These are phyloP conservation scores for Vireo griseus DNA, from an alignment of 2,797 vertebrate species.

Conservation along the genomic window DNA sequence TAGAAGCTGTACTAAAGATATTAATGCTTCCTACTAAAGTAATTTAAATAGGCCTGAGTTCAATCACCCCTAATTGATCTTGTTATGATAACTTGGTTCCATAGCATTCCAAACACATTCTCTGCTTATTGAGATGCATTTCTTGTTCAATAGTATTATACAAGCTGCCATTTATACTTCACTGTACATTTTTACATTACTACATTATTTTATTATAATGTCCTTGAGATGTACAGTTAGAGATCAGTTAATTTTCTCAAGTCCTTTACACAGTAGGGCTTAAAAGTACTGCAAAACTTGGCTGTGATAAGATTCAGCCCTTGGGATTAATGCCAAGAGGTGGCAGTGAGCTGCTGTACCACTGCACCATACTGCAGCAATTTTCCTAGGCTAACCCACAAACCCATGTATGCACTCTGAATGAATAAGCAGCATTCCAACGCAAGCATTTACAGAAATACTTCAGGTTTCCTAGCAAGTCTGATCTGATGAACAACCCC, in stretches of 20 bases:
- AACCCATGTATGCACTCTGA: neutral
- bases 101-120: neutral
- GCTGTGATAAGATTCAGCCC: neutral
- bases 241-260: neutral
- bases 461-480: neutral
- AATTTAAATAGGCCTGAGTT: constrained; percentile 21
- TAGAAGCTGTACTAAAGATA: neutral
- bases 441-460: neutral
- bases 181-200: neutral
- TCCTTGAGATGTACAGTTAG: constrained; percentile 13
- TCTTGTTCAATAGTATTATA: neutral
- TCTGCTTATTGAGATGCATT: neutral
- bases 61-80: constrained; percentile 35
- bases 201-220: neutral
- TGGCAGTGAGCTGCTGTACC: constrained; percentile 28
- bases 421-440: constrained; percentile 10
- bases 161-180: neutral
- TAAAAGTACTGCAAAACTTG: neutral
- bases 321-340: constrained; percentile 33
- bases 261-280: neutral
- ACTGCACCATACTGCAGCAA: constrained; percentile 57
- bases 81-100: neutral
- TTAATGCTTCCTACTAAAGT: neutral
- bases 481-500: neutral
- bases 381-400: constrained; percentile 1